Evolutionary conservation across 2,113 vertebrate species (phyloP).

Genomic region (Rattus rattus): DNA sequence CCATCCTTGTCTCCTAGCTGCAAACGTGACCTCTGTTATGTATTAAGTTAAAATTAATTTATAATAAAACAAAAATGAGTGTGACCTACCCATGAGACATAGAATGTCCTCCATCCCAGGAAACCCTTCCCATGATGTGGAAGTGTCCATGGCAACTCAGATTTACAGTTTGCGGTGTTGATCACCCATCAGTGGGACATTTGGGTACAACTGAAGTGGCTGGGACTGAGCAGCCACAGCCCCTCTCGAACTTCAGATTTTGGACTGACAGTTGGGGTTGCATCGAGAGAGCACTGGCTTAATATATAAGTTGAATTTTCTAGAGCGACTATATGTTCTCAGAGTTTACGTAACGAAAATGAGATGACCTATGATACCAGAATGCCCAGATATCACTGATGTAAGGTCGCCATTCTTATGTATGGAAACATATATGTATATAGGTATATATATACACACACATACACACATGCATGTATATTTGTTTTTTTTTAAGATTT

Average conservation of each 20-base stretch:
- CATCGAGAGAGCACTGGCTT: background rate
- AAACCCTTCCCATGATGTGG: background rate
- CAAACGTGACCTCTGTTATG: background rate
- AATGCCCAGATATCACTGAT: background rate
- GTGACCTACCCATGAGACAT: background rate
- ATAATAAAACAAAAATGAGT: background rate
- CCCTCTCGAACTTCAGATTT: background rate
- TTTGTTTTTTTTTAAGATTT: too few species aligned
- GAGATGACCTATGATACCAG: background rate
- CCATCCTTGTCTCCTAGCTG: background rate
- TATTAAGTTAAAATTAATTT: background rate
- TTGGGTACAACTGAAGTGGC: background rate
- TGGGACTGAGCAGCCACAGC: background rate
- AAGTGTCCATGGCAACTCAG: background rate
- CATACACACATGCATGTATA: too few species aligned
- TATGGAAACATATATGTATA: background rate
- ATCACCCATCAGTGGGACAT: background rate
- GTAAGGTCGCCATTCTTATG: background rate
- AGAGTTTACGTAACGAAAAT: background rate
- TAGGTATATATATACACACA: too few species aligned
- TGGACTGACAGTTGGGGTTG: background rate
- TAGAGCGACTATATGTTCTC: background rate
- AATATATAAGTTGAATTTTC: background rate
- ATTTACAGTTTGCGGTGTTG: background rate
- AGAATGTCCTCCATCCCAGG: background rate